Evolutionary conservation across 2,797 vertebrate genomes (phyloP).

Genomic region (Parotocinclus haroldoi): DNA sequence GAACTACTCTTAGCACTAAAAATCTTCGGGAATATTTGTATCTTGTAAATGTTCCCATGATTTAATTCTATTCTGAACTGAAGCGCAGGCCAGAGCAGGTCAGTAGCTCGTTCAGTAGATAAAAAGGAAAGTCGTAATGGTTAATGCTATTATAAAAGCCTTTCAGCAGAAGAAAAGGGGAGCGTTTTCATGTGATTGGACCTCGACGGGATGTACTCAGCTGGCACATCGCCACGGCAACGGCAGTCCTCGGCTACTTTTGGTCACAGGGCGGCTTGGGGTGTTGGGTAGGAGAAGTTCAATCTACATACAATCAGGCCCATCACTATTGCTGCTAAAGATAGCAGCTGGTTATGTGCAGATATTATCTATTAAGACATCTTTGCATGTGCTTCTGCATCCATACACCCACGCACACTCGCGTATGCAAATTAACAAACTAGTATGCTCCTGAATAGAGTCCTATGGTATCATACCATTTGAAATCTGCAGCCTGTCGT

Average conservation of each 20-base stretch:
- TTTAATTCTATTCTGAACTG: too few relatives aligned
- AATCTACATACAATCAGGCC: neutral
- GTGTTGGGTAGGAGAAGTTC: conserved; percentile 26
- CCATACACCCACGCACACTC: neutral
- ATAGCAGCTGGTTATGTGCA: conserved; percentile 51
- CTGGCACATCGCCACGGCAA: conserved; percentile 70
- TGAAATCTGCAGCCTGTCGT: too few relatives aligned
- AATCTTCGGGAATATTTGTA: too few relatives aligned
- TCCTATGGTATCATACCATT: too few relatives aligned
- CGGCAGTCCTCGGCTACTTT: conserved; percentile 48
- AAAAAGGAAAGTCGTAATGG: conserved; percentile 2
- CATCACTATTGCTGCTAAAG: neutral
- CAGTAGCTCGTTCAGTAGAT: neutral
- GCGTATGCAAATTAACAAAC: neutral
- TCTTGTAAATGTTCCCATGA: too few relatives aligned
- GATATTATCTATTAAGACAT: conserved; percentile 48
- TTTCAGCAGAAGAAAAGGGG: conserved; percentile 1
- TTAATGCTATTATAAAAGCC: neutral
- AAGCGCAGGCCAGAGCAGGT: too few relatives aligned
- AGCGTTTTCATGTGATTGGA: neutral
- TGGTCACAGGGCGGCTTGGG: conserved; percentile 50
- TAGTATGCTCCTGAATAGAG: neutral
- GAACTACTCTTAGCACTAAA: too few relatives aligned
- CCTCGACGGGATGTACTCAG: conserved; percentile 38
- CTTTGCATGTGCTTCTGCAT: neutral